Conservation (phyloP, 2,888 invertebrate genomes). For the Ormyrus nitidulus region DNA sequence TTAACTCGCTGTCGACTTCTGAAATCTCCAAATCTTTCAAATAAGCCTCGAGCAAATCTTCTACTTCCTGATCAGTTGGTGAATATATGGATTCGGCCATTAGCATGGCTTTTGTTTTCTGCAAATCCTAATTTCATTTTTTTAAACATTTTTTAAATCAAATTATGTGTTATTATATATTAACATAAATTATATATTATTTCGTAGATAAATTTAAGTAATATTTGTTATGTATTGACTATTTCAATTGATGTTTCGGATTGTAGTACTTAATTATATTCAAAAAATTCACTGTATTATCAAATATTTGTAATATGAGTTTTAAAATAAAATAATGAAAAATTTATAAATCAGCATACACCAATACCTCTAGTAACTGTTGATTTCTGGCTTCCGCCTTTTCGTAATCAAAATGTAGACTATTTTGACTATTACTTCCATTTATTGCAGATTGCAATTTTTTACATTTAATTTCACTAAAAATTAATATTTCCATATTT, state of each 20-base stretch:
- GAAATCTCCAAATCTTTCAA: conserved; percentile 51
- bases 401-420: conserved; percentile 60
- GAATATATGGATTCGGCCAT: conserved; percentile 69
- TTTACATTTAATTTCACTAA: conserved; percentile 8
- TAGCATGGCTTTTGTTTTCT: conserved; percentile 64
- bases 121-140: conserved; percentile 18
- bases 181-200: too few species aligned
- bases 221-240: too few species aligned
- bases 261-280: too few species aligned
- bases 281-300: too few species aligned
- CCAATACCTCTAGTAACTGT: conserved; percentile 67
- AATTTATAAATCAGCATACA: neutral
- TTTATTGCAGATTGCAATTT: conserved; percentile 16
- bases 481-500: neutral
- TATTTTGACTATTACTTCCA: neutral
- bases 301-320: too few species aligned
- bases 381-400: conserved; percentile 65
- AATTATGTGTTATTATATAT: too few species aligned
- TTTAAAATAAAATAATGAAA: too few species aligned
- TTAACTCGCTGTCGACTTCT: conserved; percentile 25
- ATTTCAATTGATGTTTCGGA: too few species aligned
- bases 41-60: conserved; percentile 65
- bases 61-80: conserved; percentile 70
- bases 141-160: too few species aligned
- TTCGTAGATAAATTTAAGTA: too few species aligned